These are phyloP conservation scores for Labrus mixtus DNA, from an alignment of 2,113 vertebrate genomes.

Conservation along the genomic window DNA sequence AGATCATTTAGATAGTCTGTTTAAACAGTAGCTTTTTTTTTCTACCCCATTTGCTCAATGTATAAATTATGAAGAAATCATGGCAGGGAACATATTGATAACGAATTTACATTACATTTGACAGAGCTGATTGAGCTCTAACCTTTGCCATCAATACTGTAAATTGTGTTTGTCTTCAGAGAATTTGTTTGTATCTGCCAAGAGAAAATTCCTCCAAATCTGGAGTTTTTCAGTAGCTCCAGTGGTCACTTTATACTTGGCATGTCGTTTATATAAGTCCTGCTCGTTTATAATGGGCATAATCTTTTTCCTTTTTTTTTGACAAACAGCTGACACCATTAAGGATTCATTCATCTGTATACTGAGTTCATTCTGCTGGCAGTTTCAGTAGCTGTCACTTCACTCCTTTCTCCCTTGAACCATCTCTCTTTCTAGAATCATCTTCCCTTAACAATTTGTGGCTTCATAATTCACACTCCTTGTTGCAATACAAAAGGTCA, in stretches of 20 bases:
- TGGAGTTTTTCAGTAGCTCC: conserved; percentile 60
- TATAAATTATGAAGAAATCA: conserved; percentile 59
- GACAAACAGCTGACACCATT: conserved; percentile 29
- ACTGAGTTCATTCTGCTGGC: conserved; percentile 76
- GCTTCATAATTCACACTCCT: conserved; percentile 70
- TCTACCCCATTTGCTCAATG: conserved; percentile 36
- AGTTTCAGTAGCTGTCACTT: conserved; percentile 83
- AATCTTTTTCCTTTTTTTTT: conserved; percentile 22
- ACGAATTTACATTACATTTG: conserved; percentile 65
- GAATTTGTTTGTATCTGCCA: conserved; percentile 59
- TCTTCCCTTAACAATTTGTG: conserved; percentile 48
- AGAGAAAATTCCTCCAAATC: conserved; percentile 50
- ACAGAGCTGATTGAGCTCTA: conserved; percentile 69
- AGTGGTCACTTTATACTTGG: conserved; percentile 54
- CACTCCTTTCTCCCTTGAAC: conserved; percentile 31
- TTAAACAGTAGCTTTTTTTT: conserved; percentile 30
- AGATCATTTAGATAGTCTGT: conserved; percentile 57
- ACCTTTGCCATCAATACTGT: conserved; percentile 61
- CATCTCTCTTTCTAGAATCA: conserved; percentile 48
- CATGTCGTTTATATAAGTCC: conserved; percentile 45
- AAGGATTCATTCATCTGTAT: conserved; percentile 51
- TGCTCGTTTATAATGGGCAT: conserved; percentile 44
- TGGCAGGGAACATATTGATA: conserved; percentile 60
- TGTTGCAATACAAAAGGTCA: conserved; percentile 78
- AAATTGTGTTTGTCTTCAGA: conserved; percentile 63